A percentile compares a stretch with the other conserved stretches of the same genome.
These are phyloP conservation scores for Leptura quadrifasciata DNA, from an alignment of 2,888 invertebrate species.

Conservation along the genomic window DNA sequence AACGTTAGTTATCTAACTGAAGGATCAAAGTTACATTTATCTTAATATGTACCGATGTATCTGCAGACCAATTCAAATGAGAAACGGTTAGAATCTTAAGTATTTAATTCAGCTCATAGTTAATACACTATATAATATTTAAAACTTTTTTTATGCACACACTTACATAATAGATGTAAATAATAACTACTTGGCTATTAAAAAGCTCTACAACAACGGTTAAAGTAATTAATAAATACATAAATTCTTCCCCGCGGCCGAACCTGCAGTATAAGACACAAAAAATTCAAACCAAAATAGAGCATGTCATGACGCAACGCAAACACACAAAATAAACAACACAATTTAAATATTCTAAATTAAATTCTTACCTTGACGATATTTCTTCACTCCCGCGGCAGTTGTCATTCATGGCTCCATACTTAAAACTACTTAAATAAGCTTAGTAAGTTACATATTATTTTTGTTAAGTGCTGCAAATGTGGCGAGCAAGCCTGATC, in stretches of 20 bases:
- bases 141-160: too few species aligned
- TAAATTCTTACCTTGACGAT: slow-evolving; percentile 47
- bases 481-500: slow-evolving; percentile 59
- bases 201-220: too few species aligned
- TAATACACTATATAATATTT: too few species aligned
- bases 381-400: slow-evolving; percentile 45
- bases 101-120: too few species aligned
- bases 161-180: too few species aligned
- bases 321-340: slow-evolving; percentile 20
- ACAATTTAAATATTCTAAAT: not conserved
- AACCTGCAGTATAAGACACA: not conserved
- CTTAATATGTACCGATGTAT: too few species aligned
- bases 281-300: slow-evolving; percentile 18
- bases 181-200: too few species aligned
- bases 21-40: too few species aligned
- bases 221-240: too few species aligned
- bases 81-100: too few species aligned
- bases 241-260: not conserved
- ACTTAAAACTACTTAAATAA: slow-evolving; percentile 52
- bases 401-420: slow-evolving; percentile 51
- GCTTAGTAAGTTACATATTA: slow-evolving; percentile 54
- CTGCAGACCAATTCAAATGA: too few species aligned
- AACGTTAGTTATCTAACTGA: too few species aligned
- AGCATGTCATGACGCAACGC: slow-evolving; percentile 37
- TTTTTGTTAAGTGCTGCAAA: slow-evolving; percentile 49